Evolutionary conservation across 2,888 invertebrate species (phyloP), one percentile per base, ranked within the genome.

Genomic region (Tenthredo scrophulariae): DNA sequence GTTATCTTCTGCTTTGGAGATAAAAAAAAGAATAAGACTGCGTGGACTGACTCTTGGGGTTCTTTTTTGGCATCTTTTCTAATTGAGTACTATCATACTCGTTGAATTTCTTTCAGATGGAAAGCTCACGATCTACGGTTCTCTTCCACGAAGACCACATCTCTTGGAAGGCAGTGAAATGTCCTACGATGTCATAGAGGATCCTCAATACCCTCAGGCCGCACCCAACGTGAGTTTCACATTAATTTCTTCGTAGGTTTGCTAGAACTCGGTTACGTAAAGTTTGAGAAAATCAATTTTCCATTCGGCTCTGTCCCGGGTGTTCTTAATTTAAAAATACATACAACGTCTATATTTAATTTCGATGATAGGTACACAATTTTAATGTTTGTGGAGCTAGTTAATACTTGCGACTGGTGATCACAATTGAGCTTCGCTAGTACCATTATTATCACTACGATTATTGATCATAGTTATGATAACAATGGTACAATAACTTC

Each of bases 121-220:
- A 87, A 92, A 92, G 88, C 90, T 90, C 86, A 89, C 91, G 84
- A 89, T 90, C 88, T 92, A 91, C 88, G 91, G 91, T 84, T 91
- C 92, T 83, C 88, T 92, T 67, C 92, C 92, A n/a, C 88, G 92
- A 88, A 90, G 92, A 88, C 91, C 90, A 82, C 89, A 91, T 85
- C 91, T 90, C 87, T 87, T 90, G 86, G 91, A 92, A 85, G 91
- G 91, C 70, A 91, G 90, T 84, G 91, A 91, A 86, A 89, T 90
- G 89, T 90, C 90, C 84, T 90, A 91, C 87, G 91, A 90, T 86
- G 88, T 90, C 82, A 87, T 90, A 86, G 91, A 91, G 85, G 91
- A 91, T 87, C 90, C 90, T 86, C 90, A 91, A 89, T 92, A 91
- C 89, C 91, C 91, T 37, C 89, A 91, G 88, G 91, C 91, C 87